Conservation (phyloP, 2,113 vertebrate genomes). For the Thinocorus orbignyianus region DNA sequence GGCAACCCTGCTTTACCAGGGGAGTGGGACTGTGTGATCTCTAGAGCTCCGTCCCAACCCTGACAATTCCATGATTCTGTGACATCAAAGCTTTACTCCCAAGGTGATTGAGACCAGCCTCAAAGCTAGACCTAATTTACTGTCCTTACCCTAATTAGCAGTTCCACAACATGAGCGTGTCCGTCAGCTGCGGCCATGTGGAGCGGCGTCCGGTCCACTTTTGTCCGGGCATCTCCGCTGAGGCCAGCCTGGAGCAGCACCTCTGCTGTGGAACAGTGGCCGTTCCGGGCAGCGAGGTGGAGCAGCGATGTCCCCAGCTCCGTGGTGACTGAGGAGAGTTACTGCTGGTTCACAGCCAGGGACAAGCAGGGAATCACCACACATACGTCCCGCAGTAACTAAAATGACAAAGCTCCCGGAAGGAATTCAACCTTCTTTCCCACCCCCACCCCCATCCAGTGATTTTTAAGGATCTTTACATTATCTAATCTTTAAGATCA, state of each 20-base stretch:
- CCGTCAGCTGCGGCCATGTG: constrained; percentile 93
- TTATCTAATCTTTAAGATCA: background rate
- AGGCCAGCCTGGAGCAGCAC: constrained; percentile 90
- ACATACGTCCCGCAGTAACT: accelerated
- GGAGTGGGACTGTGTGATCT: too few relatives aligned
- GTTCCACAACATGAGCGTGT: constrained; percentile 84
- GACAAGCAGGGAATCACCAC: background rate
- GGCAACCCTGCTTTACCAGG: too few relatives aligned
- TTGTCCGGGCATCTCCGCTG: constrained; percentile 92
- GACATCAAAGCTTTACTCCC: background rate
- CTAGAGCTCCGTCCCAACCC: too few relatives aligned
- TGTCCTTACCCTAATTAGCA: constrained; percentile 84
- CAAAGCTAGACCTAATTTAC: accelerated
- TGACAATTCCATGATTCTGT: too few relatives aligned
- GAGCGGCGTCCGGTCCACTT: constrained; percentile 91
- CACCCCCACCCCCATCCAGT: too few relatives aligned
- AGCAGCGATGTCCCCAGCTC: constrained; percentile 92
- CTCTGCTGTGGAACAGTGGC: constrained; percentile 91
- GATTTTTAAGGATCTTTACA: background rate
- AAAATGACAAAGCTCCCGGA: background rate
- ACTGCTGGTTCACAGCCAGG: background rate
- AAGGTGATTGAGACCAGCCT: background rate
- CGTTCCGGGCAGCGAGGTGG: constrained; percentile 90
- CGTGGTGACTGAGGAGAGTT: background rate
- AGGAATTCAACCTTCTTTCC: background rate